A percentile compares a stretch with the other conserved stretches of the same genome.
phyloP scores from a whole-genome alignment of 2,113 vertebrate genomes.

The Ctenomys sociabilis region DNA sequence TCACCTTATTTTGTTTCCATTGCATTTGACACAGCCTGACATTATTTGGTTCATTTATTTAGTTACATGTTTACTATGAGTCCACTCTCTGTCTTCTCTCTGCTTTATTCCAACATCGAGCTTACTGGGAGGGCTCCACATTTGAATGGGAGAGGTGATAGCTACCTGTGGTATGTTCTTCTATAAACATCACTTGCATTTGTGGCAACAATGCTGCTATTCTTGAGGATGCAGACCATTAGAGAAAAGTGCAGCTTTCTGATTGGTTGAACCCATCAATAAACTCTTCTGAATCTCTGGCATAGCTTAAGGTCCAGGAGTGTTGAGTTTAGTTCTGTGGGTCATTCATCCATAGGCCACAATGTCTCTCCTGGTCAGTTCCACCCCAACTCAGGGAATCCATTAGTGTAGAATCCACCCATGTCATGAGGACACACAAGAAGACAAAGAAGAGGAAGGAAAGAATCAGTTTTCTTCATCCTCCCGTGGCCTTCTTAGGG shows the following conservation, averaged over 20 bases:
- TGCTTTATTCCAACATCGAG: background rate
- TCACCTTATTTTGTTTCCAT: background rate
- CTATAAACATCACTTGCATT: background rate
- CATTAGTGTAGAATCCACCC: background rate
- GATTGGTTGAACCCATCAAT: background rate
- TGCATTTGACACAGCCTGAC: background rate
- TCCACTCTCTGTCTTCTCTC: background rate
- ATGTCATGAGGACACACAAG: background rate
- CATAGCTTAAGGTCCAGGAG: background rate
- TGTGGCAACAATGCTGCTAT: background rate
- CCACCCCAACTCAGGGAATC: background rate
- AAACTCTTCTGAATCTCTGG: background rate
- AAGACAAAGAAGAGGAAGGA: background rate
- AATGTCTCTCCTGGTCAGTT: background rate
- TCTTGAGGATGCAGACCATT: background rate
- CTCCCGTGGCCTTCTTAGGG: background rate
- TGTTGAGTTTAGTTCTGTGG: background rate
- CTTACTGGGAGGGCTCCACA: background rate
- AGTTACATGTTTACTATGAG: background rate
- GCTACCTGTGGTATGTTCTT: background rate
- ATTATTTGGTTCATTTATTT: slow-evolving; percentile 17
- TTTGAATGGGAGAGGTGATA: background rate
- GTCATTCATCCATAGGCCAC: background rate
- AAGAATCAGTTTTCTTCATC: background rate
- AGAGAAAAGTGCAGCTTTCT: background rate